Evolutionary conservation across 1,140 invertebrate genomes (phyloP).

Genomic region (Mya arenaria): DNA sequence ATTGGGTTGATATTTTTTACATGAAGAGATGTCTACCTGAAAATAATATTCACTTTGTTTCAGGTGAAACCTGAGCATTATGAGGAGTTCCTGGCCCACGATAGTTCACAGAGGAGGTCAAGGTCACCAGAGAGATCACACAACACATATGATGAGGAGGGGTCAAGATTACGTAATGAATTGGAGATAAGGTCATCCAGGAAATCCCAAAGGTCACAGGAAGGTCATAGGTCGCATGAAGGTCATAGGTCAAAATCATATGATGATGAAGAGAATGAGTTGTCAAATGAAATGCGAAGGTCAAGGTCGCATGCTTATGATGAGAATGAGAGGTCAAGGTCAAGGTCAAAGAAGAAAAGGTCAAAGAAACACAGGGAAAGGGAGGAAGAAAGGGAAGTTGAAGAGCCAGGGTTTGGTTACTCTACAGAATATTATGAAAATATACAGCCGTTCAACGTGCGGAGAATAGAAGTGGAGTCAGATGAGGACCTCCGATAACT

Average conservation of each 20-base stretch:
- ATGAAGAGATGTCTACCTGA: too few species aligned
- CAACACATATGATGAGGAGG: not conserved
- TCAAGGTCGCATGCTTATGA: too few species aligned
- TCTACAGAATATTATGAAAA: not conserved
- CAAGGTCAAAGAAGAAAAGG: not conserved
- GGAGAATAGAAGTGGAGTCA: slow-evolving; percentile 37
- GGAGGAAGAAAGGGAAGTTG: not conserved
- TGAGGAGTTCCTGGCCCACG: slow-evolving; percentile 17
- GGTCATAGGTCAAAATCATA: slow-evolving; percentile 4
- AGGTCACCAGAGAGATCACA: not conserved
- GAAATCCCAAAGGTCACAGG: not conserved
- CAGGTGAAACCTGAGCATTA: slow-evolving; percentile 35
- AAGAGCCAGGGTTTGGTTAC: not conserved
- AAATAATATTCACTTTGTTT: not conserved
- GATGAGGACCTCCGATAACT: slow-evolving; percentile 48
- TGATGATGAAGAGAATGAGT: not conserved
- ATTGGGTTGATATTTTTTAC: too few species aligned
- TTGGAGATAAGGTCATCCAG: not conserved
- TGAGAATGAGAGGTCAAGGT: not conserved
- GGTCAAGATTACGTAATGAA: not conserved
- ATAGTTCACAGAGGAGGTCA: not conserved
- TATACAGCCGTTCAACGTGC: not conserved
- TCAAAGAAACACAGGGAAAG: not conserved
- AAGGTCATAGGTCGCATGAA: not conserved
- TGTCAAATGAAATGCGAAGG: slow-evolving; percentile 16